Evolutionary conservation across 2,888 invertebrate species (phyloP).

Genomic region (Drosophila ustulata): DNA sequence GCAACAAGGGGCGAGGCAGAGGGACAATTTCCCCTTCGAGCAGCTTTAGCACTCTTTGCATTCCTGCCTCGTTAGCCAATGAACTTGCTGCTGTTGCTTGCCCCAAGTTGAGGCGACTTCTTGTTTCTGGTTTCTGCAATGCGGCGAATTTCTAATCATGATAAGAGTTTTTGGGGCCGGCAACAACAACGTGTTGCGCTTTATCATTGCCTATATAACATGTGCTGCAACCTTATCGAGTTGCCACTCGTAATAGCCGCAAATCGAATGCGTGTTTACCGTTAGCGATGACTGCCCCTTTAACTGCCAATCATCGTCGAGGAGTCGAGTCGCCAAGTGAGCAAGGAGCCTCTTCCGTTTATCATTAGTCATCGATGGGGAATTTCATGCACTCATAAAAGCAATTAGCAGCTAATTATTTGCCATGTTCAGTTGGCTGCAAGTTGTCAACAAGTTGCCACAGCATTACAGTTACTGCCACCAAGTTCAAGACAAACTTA

Average conservation of each 20-base stretch:
- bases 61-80: conserved; percentile 67
- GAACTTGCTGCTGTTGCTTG: conserved; percentile 54
- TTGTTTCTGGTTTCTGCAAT: conserved; percentile 39
- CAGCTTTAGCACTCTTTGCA: conserved; percentile 70
- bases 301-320: conserved; percentile 35
- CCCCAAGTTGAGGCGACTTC: conserved; percentile 50
- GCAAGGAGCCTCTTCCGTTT: conserved; percentile 18
- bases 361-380: conserved; percentile 26
- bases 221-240: conserved; percentile 48
- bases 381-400: conserved; percentile 44
- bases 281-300: conserved; percentile 18
- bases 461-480: conserved; percentile 59
- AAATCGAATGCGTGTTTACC: conserved; percentile 7
- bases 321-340: background rate
- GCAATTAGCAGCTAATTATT: conserved; percentile 75
- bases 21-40: background rate
- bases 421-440: conserved; percentile 46
- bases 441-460: conserved; percentile 51
- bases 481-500: conserved; percentile 50
- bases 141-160: conserved; percentile 62
- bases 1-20: conserved; percentile 1
- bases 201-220: conserved; percentile 59
- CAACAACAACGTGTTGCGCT: conserved; percentile 39
- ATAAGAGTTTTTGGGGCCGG: conserved; percentile 59
- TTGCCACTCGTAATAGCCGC: conserved; percentile 13